These are phyloP conservation scores for Tenthredo livida DNA, from an alignment of 2,888 invertebrate genomes.

Conservation along the genomic window DNA sequence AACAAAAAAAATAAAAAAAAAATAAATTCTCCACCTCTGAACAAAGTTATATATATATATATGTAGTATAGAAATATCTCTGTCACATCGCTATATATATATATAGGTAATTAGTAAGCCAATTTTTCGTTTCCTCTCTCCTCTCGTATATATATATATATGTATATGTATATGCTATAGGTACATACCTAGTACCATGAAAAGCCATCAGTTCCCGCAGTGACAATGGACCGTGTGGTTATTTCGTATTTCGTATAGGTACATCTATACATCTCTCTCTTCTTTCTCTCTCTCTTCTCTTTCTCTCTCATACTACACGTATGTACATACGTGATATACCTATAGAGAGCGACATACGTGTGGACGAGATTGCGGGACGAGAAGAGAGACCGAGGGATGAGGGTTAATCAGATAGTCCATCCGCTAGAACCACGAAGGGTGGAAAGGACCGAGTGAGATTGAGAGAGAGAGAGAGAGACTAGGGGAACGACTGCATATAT, in stretches of 20 bases:
- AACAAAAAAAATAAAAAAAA: background rate
- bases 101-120: conserved; percentile 13
- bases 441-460: background rate
- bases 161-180: too few relatives aligned
- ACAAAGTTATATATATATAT: background rate
- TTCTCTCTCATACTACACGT: background rate
- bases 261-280: background rate
- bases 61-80: background rate
- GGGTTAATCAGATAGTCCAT: conserved; percentile 43
- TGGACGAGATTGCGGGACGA: conserved; percentile 32
- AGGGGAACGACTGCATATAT: background rate
- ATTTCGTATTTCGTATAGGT: conserved; percentile 19
- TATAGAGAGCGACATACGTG: background rate
- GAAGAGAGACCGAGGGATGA: conserved; percentile 6
- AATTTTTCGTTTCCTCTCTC: background rate
- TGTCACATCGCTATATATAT: background rate
- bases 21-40: background rate
- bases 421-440: conserved; percentile 15
- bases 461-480: conserved; percentile 7
- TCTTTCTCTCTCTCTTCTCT: too few relatives aligned
- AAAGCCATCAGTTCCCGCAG: conserved; percentile 18
- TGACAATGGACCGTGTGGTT: conserved; percentile 34
- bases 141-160: too few relatives aligned
- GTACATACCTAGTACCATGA: too few relatives aligned
- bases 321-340: background rate